Base-by-base conservation (phyloP, 2,797 vertebrate genomes). In the Nyctalus aviator region DNA sequence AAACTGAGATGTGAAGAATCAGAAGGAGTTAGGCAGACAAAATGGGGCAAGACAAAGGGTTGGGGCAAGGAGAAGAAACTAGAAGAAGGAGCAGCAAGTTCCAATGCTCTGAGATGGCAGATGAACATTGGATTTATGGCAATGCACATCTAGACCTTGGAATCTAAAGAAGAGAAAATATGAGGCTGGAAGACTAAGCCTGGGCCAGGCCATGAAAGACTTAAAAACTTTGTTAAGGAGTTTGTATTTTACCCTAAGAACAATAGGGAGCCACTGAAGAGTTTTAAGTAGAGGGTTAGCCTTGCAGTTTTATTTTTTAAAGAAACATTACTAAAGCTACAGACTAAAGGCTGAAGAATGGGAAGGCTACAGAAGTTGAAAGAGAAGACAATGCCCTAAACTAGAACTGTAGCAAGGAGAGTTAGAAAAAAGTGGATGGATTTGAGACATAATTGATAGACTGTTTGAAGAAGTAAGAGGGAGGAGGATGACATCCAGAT, bases 211-310 rank as follows among this genome's bases (percentile, higher is more conserved):
- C 15, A 12, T 37, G 37, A 77, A 88, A 59, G 23, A 91, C 27
- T 37, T 66, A 25, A 0, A 68, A 53, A 50, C n/a, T 55, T 81
- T n/a, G 8, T 81, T 55, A 66, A 82, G 55, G 64, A 77, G 72
- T 59, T 59, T 83, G 0, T 75, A 72, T 85, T 91, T 92, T 93
- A 46, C 75, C 25, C 37, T 44, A 10, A 91, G 37, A 64, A 91
- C 66, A 62, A 41, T 5, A 77, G 18, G 10, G 37, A 62, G 53
- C 81, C 48, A 68, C 17, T 90, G 75, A 44, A 62, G 72, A 64
- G 21, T 89, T 73, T 90, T 71, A 87, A 94, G 48, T 64, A 84
- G 59, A 21, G 27, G 35, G 35, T 44, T 11, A 44, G 35, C 68
- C n/a, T 72, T 41, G 62, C 73, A 41, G 7, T 75, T 93, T n/a